Base-by-base conservation (phyloP, 2,888 invertebrate species). In the Poecilus cupreus region DNA sequence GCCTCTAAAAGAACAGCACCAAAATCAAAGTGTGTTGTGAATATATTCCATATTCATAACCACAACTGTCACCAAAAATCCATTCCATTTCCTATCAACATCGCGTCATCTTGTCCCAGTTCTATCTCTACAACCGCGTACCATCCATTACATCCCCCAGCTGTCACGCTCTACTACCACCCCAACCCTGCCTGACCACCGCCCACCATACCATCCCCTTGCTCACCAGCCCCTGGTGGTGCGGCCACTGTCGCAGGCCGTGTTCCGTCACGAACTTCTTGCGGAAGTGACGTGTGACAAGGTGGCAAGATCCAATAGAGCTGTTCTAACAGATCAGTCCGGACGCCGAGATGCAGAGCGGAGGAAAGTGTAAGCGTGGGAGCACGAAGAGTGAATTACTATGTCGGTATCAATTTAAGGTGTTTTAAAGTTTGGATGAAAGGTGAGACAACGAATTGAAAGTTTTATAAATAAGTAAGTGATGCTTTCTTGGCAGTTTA, bases 401-500 rank as follows among this genome's bases (percentile, higher is more conserved):
- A 3, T 32, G 32, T 43, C 60, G 60, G 60, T 26, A 60, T 60
- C 26, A 60, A 32, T 60, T 60, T 54, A n/a, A 60, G 22, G 24
- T 32, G 60, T 60, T 26, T 60, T 6, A n/a, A 60, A 13, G 32
- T 32, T 32, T 32, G 32, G 32, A 32, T 32, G 4, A 32, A 3
- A 32, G 8, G 32, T 32, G 32, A 32, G 43, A 43, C 11, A 43
- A 43, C 11, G 43, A 43, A 43, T 43, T 43, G 43, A 43, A 43
- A 11, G 43, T 43, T 43, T 11, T 13, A n/a, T 11, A 43, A 4
- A 43, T 43, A 43, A 43, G n/a, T 2, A 1, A 43, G n/a, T 43
- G 3, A 11, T 43, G 43, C 3, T 5, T 8, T 1, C 43, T 43
- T 0, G 43, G 1, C 13, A 13, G 43, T 43, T 32, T 8, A 32